Conservation (phyloP, 2,797 vertebrate species). For the Chromis chromis region DNA sequence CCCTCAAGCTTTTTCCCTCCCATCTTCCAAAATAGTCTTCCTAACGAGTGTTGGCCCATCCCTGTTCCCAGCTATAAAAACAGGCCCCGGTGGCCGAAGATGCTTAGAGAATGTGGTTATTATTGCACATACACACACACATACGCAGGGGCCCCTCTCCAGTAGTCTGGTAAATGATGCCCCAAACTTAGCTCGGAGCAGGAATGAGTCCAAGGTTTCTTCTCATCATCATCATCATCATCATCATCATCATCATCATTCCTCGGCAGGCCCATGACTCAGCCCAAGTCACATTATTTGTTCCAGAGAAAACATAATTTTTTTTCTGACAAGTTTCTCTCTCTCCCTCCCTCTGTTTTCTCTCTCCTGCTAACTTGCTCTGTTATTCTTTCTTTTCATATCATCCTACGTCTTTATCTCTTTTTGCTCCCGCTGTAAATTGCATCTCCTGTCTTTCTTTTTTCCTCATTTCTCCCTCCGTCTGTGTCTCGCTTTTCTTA, state of each 20-base stretch:
- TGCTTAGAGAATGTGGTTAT: constrained; percentile 89
- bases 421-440: constrained; percentile 61
- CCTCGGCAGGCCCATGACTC: constrained; percentile 84
- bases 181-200: constrained; percentile 84
- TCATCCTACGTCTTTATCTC: constrained; percentile 62
- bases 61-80: constrained; percentile 88
- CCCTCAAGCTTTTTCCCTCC: constrained; percentile 64
- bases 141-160: constrained; percentile 77
- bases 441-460: constrained; percentile 38
- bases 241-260: constrained; percentile 84
- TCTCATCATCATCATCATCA: constrained; percentile 81
- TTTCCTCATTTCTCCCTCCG: constrained; percentile 15
- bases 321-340: constrained; percentile 68
- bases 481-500: constrained; percentile 41
- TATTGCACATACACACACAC: constrained; percentile 77
- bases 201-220: constrained; percentile 84
- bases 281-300: constrained; percentile 87
- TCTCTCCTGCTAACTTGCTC: constrained; percentile 53
- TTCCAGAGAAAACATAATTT: constrained; percentile 86
- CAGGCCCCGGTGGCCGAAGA: constrained; percentile 84
- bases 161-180: constrained; percentile 88
- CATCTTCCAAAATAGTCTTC: constrained; percentile 82
- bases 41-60: constrained; percentile 83
- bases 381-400: constrained; percentile 74
- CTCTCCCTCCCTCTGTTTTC: constrained; percentile 58